Evolutionary conservation across 1,140 invertebrate genomes (phyloP), one percentile per base, ranked within the genome.

Genomic region (Dryas iulia): DNA sequence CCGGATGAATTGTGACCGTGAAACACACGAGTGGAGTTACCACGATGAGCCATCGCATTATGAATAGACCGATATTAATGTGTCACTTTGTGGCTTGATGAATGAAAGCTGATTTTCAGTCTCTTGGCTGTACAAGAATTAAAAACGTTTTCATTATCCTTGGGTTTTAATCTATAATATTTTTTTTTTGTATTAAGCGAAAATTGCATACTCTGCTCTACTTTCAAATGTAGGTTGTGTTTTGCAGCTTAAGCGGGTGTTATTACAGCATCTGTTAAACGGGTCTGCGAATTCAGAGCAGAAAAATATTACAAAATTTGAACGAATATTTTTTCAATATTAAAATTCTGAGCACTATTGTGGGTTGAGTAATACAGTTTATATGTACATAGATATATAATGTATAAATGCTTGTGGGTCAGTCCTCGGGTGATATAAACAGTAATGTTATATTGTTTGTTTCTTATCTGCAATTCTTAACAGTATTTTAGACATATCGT

Each of bases 51-150:
- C 59, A 39, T 60, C 1, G 35, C 30, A 26, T 60, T 18, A 47
- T 60, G 59, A 21, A 60, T 28, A 60, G 33, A 25, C 35, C 35
- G 33, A 60, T 39, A 39, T 60, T 60, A 47, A 60, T 14, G 24
- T 60, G 35, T 28, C 59, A 60, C 23, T 21, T 60, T 26, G 35
- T n/a, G 35, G 35, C 23, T 26, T 11, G n/a, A 8, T 26, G 59
- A 61, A 61, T 23, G 35, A 28, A 47, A 25, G 14, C 30, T 59
- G 33, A 59, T 58, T 47, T 39, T n/a, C 10, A 7, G n/a, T 21
- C 1, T 2, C n/a, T 21, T 21, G 8, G 7, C 14, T 18, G 3
- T 47, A 21, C 8, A 7, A 18, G 14, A 47, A 18, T 14, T 35
- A 10, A 18, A 47, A 7, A 18, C 0, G 1, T 47, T 47, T 47